Percentiles rank a stretch among this genome's conserved stretches.
Conservation (phyloP, 2,888 invertebrate genomes). For the Teleogryllus oceanicus region DNA sequence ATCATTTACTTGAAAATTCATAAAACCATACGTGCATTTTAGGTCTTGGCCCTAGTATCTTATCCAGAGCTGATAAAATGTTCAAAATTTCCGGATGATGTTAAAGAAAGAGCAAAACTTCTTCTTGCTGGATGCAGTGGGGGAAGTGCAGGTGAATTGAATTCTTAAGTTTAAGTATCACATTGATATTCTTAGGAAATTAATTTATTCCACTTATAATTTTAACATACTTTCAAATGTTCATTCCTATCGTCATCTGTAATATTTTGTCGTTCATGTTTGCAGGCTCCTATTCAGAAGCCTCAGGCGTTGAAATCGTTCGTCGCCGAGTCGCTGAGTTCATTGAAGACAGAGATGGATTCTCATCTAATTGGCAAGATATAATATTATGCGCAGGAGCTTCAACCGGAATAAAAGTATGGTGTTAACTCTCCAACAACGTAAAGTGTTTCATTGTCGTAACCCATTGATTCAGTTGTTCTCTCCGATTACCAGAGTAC, state of each 20-base stretch:
- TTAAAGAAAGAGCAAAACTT: slow-evolving; percentile 66
- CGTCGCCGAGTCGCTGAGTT: slow-evolving; percentile 83
- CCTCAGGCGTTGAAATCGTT: slow-evolving; percentile 85
- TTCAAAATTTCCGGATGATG: slow-evolving; percentile 74
- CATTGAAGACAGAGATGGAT: slow-evolving; percentile 78
- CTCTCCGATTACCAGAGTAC: no score
- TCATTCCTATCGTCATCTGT: no score
- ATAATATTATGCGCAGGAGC: slow-evolving; percentile 85
- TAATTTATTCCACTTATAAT: no score
- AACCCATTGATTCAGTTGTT: no score
- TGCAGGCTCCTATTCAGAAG: slow-evolving; percentile 82
- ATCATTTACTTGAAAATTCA: no score
- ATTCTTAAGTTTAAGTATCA: slow-evolving; percentile 26
- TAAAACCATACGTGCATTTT: slow-evolving; percentile 56
- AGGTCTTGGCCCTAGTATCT: slow-evolving; percentile 76
- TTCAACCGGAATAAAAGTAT: slow-evolving; percentile 87
- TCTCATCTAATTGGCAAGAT: slow-evolving; percentile 70
- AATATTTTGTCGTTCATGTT: neutral
- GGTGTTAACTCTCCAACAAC: slow-evolving; percentile 24
- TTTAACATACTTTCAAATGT: no score
- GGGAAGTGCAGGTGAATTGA: slow-evolving; percentile 59
- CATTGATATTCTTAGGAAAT: no score
- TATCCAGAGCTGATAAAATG: slow-evolving; percentile 71
- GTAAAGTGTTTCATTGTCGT: no score
- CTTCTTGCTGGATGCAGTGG: slow-evolving; percentile 71